Evolutionary conservation across 2,797 vertebrate species (phyloP).

Genomic region (Pseudocheirus occidentalis): DNA sequence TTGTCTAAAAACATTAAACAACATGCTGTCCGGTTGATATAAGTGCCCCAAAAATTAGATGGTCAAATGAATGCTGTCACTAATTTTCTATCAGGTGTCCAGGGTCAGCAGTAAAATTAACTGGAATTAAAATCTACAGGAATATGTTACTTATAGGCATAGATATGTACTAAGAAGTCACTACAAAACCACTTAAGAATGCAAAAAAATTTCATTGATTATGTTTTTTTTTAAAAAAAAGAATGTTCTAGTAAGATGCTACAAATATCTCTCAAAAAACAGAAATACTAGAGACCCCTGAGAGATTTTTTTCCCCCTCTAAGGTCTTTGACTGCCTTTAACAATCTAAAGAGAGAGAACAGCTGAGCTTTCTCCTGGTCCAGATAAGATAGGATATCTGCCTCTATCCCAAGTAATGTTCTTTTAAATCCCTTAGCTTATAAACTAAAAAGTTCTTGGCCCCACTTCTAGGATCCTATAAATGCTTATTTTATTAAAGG

Average conservation of each 20-base stretch:
- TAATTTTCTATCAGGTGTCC: conserved; percentile 19
- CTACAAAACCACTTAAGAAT: conserved; percentile 42
- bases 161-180: background rate
- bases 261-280: background rate
- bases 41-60: background rate
- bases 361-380: conserved; percentile 22
- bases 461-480: conserved; percentile 16
- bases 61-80: background rate
- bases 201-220: background rate
- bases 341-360: conserved; percentile 11
- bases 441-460: background rate
- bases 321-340: conserved; percentile 12
- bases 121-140: background rate
- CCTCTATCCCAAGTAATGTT: background rate
- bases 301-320: background rate
- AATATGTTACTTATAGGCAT: background rate
- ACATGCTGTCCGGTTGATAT: conserved; percentile 5
- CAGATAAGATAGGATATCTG: background rate
- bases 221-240: background rate
- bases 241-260: conserved; percentile 1
- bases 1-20: conserved; percentile 20
- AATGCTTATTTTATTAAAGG: conserved; percentile 14
- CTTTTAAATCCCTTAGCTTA: conserved; percentile 24
- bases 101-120: background rate
- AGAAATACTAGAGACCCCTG: background rate